phyloP scores from a whole-genome alignment of 2,113 vertebrate species.

The Sinocyclocheilus anophthalmus region DNA sequence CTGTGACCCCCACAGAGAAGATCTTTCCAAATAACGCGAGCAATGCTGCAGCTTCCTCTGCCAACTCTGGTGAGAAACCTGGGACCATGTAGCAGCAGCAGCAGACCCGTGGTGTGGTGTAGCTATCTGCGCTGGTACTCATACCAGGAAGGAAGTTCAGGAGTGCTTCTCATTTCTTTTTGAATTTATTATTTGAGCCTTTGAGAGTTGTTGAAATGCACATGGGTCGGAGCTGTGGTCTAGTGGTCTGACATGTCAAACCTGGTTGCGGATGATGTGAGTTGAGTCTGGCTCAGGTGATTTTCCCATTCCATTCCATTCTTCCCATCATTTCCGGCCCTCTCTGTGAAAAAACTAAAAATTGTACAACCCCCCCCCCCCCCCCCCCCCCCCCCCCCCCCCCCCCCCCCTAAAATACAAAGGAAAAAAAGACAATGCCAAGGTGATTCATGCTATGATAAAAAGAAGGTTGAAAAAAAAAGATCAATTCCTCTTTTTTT shows the following conservation, averaged over 20 bases:
- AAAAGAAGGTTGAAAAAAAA: too few species aligned
- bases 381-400: accelerated
- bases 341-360: not conserved
- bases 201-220: not conserved
- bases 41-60: slow-evolving; percentile 54
- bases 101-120: not conserved
- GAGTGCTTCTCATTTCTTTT: not conserved
- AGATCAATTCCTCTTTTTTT: too few species aligned
- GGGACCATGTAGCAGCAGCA: slow-evolving; percentile 84
- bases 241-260: not conserved
- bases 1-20: slow-evolving; percentile 94
- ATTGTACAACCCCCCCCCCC: accelerated
- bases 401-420: not conserved
- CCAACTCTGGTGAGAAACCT: slow-evolving; percentile 80
- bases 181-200: not conserved
- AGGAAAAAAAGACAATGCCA: not conserved
- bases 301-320: not conserved
- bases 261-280: too few species aligned
- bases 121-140: not conserved
- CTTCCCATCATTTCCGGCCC: not conserved
- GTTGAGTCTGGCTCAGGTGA: slow-evolving; percentile 20
- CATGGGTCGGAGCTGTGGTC: not conserved
- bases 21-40: slow-evolving; percentile 82
- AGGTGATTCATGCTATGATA: not conserved
- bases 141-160: not conserved